Conservation (phyloP, 2,113 vertebrate genomes). For the Chloropsis hardwickii region DNA sequence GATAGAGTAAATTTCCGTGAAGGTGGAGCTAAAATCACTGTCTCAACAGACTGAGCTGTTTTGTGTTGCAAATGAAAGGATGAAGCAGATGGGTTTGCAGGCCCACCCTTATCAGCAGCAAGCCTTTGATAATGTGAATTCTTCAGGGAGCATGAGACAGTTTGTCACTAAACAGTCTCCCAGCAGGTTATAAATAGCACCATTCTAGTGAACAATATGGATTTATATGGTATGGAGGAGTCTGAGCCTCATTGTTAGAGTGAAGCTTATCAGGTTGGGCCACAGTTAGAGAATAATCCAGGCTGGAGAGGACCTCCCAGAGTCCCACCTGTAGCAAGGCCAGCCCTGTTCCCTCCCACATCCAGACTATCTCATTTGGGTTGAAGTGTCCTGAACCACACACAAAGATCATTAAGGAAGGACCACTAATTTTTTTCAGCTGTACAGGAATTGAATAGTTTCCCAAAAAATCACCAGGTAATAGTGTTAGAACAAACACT, state of each 20-base stretch:
- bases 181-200: conserved; percentile 53
- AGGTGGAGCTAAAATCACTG: not conserved
- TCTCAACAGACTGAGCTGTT: not conserved
- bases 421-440: accelerated
- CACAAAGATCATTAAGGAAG: not conserved
- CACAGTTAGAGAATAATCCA: not conserved
- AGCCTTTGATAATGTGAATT: conserved; percentile 44
- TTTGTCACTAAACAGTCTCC: conserved; percentile 34
- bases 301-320: not conserved
- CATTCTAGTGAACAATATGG: not conserved
- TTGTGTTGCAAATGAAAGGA: not conserved
- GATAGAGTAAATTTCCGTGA: not conserved
- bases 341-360: not conserved
- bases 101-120: conserved; percentile 45
- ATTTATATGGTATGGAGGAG: conserved; percentile 58
- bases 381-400: not conserved
- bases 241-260: accelerated
- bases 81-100: conserved; percentile 32
- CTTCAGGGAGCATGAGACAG: conserved; percentile 18
- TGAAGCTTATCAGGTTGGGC: not conserved
- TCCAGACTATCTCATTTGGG: not conserved
- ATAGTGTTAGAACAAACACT: not conserved
- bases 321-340: not conserved
- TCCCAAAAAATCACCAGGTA: not conserved
- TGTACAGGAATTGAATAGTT: not conserved